Evolutionary conservation across 2,888 invertebrate species (phyloP), one percentile per base, ranked within the genome.

Genomic region (Ichneumoninae sp.): DNA sequence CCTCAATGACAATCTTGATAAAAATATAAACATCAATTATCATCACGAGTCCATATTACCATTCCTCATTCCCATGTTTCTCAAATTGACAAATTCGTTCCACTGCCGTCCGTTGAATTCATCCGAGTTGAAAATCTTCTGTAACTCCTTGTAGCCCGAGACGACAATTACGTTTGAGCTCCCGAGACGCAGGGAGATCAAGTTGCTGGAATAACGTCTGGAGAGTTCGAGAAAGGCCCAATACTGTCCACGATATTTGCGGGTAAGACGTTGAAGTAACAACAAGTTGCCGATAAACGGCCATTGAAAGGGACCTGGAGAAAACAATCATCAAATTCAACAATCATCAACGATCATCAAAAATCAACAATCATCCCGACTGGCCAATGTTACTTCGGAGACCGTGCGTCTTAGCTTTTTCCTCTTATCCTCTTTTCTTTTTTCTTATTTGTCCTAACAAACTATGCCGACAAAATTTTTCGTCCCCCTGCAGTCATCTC

Each of bases 91-190:
- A 88, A 96, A 96, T 89, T 96, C 96, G 83, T 95, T 95, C 90
- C 96, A 95, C 0, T 97, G 97, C 30, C 97, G 93, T 0, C 95
- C 96, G 82, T 95, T 95, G 87, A 95, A 96, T 30, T 95, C 95
- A 77, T 96, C 96, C 13, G 94, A 92, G 0, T 93, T 92, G 68
- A 96, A 94, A 1, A 96, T 94, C 78, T 95, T 94, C 16, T 94
- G 94, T 0, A 96, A 94, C 0, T 94, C 87, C 1, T 94, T 92
- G 88, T 94, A 95, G 0, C 95, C 95, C 33, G 94, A 94, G 1
- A 95, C 95, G 0, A 95, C 94, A 0, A 95, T 50, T 1, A 89
- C 73, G 30, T 89, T 84, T 0, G 77, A 79, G 26, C 16, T 79
- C 0, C 92, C 92, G 0, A 91, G 47, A 8, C 86, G 85, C 19